Percentiles rank a stretch among this genome's conserved stretches.
Evolutionary conservation across 1,140 invertebrate genomes (phyloP).

Genomic region (Scaptomyza graminum): DNA sequence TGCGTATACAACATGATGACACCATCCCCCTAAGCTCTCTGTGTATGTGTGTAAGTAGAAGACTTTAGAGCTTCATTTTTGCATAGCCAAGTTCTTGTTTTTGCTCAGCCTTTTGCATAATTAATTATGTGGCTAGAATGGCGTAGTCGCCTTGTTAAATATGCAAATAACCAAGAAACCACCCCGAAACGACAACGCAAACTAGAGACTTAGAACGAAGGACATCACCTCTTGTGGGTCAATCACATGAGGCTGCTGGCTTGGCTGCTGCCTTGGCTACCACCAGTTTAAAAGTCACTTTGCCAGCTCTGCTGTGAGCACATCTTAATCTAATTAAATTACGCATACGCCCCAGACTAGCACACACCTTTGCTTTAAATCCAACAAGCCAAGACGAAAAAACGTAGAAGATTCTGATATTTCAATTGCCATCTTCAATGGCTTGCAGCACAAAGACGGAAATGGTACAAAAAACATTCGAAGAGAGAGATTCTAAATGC

Average conservation of each 20-base stretch:
- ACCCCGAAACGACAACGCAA: slow-evolving; percentile 12
- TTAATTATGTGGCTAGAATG: slow-evolving; percentile 75
- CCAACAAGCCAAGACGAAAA: slow-evolving; percentile 13
- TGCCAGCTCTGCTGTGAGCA: slow-evolving; percentile 13
- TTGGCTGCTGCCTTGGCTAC: slow-evolving; percentile 10
- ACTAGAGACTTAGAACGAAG: slow-evolving; percentile 22
- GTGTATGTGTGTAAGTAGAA: slow-evolving; percentile 7
- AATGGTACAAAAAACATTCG: slow-evolving; percentile 11
- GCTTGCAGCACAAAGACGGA: slow-evolving; percentile 28
- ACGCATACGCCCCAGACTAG: slow-evolving; percentile 32
- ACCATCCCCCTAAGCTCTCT: no score
- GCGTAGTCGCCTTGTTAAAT: slow-evolving; percentile 75
- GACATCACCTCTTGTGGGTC: slow-evolving; percentile 37
- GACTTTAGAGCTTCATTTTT: slow-evolving; percentile 37
- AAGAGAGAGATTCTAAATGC: slow-evolving; percentile 10
- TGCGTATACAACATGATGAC: slow-evolving; percentile 67
- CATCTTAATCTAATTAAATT: slow-evolving; percentile 35
- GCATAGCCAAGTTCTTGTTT: slow-evolving; percentile 46
- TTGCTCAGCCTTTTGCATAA: slow-evolving; percentile 71
- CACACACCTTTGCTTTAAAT: slow-evolving; percentile 31
- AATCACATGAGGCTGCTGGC: slow-evolving; percentile 24
- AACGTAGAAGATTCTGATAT: slow-evolving; percentile 18
- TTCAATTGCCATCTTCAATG: slow-evolving; percentile 65
- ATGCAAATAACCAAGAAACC: slow-evolving; percentile 70
- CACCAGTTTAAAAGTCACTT: slow-evolving; percentile 33